Evolutionary conservation across 2,113 vertebrate genomes (phyloP), one percentile per base, ranked within the genome.

Genomic region (Lota lota): DNA sequence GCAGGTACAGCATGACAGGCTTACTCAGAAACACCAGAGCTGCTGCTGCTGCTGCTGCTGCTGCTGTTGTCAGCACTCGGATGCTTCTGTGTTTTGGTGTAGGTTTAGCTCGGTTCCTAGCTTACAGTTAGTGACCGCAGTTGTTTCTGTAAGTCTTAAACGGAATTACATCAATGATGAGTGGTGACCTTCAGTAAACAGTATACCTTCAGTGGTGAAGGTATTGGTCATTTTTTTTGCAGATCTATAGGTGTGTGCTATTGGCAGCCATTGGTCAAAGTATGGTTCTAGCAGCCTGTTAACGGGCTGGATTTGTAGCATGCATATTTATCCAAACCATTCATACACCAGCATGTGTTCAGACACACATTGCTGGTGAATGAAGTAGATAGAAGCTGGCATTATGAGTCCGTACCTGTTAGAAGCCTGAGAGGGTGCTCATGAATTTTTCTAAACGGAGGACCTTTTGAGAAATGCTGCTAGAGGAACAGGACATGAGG

Each of bases 1-100:
- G 40, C 84, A 90, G 89, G 87, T 89, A 90, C 83, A 75, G n/a
- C 19, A 12, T 47, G 40, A 24, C 40, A 69, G 21, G 58, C 51
- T 47, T 36, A 4, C 57, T 2, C 60, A 4, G 60, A 24, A 51
- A 36, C 12, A 51, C 1, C 54, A 73, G 61, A 69, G 0, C 47
- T 57, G 28, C 28, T 33, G 28, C 7, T 33, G 28, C 28, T 33
- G 28, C 28, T 5, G 7, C 40, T 47, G 11, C 40, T 33, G 28
- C 28, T 33, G 28, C 28, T 33, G 28, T 7, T 33, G 28, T 7
- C 40, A 47, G 40, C 40, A 8, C 40, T 47, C 4, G 28, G 28
- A 33, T 33, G 28, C 0, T 33, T 33, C 28, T 33, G 28, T 33
- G 28, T 33, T 33, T 47, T 12, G 40, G 40, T 8, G 10, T 47